A percentile compares a stretch with the other conserved stretches of the same genome.
Evolutionary conservation across 1,140 invertebrate genomes (phyloP).

Genomic region (Geopemphigus sp.): DNA sequence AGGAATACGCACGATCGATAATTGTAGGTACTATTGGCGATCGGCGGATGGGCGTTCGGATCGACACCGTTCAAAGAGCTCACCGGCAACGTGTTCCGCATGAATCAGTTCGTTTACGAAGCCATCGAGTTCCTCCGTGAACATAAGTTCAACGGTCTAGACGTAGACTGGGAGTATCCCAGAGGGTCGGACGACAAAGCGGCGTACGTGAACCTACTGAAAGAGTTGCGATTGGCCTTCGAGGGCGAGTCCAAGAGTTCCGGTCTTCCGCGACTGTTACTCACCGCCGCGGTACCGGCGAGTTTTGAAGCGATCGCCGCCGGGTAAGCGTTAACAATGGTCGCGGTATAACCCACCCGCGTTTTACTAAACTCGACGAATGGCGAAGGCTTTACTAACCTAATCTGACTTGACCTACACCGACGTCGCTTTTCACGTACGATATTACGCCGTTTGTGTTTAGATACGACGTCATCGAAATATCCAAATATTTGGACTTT

Average conservation of each 20-base stretch:
- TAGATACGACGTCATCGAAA: slow-evolving; percentile 88
- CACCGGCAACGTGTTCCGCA: slow-evolving; percentile 83
- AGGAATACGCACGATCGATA: neutral
- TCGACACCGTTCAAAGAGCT: slow-evolving; percentile 90
- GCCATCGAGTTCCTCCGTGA: slow-evolving; percentile 88
- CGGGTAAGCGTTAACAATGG: slow-evolving; percentile 59
- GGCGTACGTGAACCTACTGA: slow-evolving; percentile 76
- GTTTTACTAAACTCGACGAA: too few relatives aligned
- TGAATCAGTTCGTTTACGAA: slow-evolving; percentile 94
- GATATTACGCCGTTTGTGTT: neutral
- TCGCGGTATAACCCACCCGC: too few relatives aligned
- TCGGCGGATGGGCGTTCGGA: slow-evolving; percentile 93
- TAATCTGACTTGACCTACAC: too few relatives aligned
- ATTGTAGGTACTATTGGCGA: slow-evolving; percentile 74
- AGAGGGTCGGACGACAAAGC: slow-evolving; percentile 80
- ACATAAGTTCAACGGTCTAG: slow-evolving; percentile 91
- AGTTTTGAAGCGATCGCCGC: slow-evolving; percentile 89
- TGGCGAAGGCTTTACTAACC: too few relatives aligned
- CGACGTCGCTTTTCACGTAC: too few relatives aligned
- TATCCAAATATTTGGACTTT: slow-evolving; percentile 89
- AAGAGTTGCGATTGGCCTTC: slow-evolving; percentile 82
- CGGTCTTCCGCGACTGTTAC: slow-evolving; percentile 73
- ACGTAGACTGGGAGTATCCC: slow-evolving; percentile 96
- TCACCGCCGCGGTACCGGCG: slow-evolving; percentile 87
- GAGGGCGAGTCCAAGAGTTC: slow-evolving; percentile 78